Conservation (phyloP, 2,113 vertebrate species). For the Planiliza haematocheilus region DNA sequence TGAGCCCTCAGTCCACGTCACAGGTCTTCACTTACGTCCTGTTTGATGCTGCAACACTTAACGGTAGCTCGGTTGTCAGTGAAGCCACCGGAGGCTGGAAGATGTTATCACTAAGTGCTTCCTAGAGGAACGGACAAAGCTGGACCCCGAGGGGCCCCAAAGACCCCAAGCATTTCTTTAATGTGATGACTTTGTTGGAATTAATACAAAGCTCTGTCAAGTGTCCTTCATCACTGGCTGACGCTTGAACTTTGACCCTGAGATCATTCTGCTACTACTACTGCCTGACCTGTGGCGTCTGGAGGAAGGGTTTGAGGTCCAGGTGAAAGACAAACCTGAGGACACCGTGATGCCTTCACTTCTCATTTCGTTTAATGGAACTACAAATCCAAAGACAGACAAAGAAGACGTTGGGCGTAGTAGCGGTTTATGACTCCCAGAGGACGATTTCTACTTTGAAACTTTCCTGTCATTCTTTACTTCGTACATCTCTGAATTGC, state of each 20-base stretch:
- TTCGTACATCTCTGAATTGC: slow-evolving; percentile 19
- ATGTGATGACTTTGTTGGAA: no score
- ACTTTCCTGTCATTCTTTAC: slow-evolving; percentile 24
- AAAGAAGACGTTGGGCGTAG: no score
- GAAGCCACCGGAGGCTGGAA: no score
- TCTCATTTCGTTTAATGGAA: slow-evolving; percentile 44
- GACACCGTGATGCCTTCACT: slow-evolving; percentile 95
- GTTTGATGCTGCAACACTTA: slow-evolving; percentile 6
- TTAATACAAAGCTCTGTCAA: slow-evolving; percentile 9
- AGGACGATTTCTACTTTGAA: slow-evolving; percentile 11
- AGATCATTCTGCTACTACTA: no score
- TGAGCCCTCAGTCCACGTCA: no score
- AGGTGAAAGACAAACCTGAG: slow-evolving; percentile 71
- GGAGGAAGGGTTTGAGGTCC: no score
- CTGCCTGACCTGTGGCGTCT: no score
- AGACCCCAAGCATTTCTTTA: no score
- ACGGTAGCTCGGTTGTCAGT: no score
- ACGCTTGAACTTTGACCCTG: slow-evolving; percentile 17
- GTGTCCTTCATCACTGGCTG: slow-evolving; percentile 45
- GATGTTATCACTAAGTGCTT: slow-evolving; percentile 22
- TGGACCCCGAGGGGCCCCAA: no score
- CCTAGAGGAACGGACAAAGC: neutral
- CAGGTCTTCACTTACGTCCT: no score
- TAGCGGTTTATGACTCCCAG: no score
- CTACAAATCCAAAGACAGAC: slow-evolving; percentile 36